Conservation (phyloP, 2,113 vertebrate species). For the Odocoileus hemionus region DNA sequence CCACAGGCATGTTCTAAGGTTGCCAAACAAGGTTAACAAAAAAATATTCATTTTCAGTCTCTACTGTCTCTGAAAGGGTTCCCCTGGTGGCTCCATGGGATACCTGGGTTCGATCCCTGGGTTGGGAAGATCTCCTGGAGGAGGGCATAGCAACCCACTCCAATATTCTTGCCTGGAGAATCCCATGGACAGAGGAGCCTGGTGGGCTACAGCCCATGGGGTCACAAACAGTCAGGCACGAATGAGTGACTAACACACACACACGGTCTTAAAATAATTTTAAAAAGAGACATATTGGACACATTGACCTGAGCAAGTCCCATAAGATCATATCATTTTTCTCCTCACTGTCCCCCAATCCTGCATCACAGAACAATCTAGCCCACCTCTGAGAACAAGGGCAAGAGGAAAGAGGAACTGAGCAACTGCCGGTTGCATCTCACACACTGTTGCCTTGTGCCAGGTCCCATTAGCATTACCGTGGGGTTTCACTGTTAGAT, state of each 20-base stretch:
- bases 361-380: neutral
- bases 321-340: neutral
- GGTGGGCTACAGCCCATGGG: neutral
- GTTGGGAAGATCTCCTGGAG: neutral
- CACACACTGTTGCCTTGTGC: neutral
- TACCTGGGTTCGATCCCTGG: neutral
- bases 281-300: neutral
- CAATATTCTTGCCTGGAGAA: neutral
- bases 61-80: neutral
- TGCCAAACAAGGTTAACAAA: neutral
- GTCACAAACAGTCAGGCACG: neutral
- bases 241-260: neutral
- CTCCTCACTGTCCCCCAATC: neutral
- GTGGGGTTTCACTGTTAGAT: neutral
- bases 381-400: neutral
- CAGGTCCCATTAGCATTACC: neutral
- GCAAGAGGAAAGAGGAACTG: neutral
- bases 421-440: neutral
- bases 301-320: neutral
- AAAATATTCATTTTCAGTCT: neutral
- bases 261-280: neutral
- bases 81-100: neutral
- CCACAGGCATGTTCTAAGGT: neutral
- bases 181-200: neutral
- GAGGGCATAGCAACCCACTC: neutral